These are phyloP conservation scores for Lacerta viridis DNA, from an alignment of 2,797 vertebrate species.

Conservation along the genomic window DNA sequence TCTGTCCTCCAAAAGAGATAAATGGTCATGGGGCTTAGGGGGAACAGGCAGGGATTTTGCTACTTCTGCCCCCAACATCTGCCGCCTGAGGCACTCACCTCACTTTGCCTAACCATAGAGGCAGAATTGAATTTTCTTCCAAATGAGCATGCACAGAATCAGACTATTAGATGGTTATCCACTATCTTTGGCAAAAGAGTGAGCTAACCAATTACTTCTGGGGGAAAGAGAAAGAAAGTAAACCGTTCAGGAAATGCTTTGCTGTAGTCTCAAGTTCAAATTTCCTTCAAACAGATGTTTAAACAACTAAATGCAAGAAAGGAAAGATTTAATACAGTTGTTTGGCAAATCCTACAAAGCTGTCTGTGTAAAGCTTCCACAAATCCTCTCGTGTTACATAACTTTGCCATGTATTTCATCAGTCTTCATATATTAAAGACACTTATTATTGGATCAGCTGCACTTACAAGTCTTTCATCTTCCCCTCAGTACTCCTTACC, in stretches of 20 bases:
- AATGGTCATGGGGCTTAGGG: too few relatives aligned
- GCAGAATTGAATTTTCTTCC: not conserved
- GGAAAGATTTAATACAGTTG: slow-evolving; percentile 33
- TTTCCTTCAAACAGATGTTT: slow-evolving; percentile 15
- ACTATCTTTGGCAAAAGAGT: not conserved
- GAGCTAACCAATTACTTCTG: not conserved
- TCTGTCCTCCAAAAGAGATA: too few relatives aligned
- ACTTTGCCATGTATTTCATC: not conserved
- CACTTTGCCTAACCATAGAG: too few relatives aligned
- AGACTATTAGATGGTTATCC: not conserved
- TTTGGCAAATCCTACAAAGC: not conserved
- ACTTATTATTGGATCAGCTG: not conserved
- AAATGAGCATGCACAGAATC: not conserved
- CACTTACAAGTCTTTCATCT: not conserved
- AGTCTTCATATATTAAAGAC: not conserved
- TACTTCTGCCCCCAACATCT: too few relatives aligned
- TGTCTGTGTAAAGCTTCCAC: slow-evolving; percentile 26
- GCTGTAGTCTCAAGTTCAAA: slow-evolving; percentile 5
- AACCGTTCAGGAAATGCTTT: slow-evolving; percentile 10
- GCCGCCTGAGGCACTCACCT: too few relatives aligned
- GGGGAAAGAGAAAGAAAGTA: not conserved
- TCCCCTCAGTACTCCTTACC: not conserved
- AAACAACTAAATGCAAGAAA: slow-evolving; percentile 27
- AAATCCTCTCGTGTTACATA: not conserved
- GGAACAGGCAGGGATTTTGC: too few relatives aligned